Percentiles rank a stretch among this genome's conserved stretches.
These are phyloP conservation scores for Oeneis ivallda DNA, from an alignment of 2,888 invertebrate species.

Conservation along the genomic window DNA sequence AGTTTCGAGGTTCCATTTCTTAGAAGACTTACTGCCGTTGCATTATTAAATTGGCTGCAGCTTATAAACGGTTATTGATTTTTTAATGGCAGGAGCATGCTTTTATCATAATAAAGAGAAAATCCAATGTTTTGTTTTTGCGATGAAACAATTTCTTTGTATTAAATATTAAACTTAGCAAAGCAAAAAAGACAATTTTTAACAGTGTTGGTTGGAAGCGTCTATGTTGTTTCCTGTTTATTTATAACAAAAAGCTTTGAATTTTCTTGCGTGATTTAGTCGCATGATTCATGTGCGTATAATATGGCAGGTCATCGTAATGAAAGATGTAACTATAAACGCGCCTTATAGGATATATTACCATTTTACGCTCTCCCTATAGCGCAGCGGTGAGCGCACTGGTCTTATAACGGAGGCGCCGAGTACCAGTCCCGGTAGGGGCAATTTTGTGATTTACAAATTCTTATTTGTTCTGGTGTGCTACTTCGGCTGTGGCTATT, in stretches of 20 bases:
- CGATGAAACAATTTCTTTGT: neutral
- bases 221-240: no score
- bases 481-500: no score
- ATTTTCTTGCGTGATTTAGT: slow-evolving; percentile 6
- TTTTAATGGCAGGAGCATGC: neutral
- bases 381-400: neutral
- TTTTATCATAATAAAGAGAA: neutral
- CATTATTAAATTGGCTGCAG: slow-evolving; percentile 10
- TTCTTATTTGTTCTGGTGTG: no score
- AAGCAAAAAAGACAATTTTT: no score
- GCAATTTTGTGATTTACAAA: no score
- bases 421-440: no score
- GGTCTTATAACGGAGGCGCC: no score
- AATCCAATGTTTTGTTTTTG: neutral
- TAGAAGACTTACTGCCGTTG: neutral
- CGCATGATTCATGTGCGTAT: slow-evolving; percentile 11
- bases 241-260: neutral
- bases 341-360: neutral
- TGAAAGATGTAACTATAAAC: slow-evolving; percentile 6
- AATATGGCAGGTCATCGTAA: neutral
- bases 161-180: no score
- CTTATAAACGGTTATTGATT: slow-evolving; percentile 12
- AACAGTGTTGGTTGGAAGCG: no score
- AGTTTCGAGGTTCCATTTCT: neutral
- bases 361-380: no score